Evolutionary conservation across 2,113 vertebrate species (phyloP).

Genomic region (Apodemus speciosus): DNA sequence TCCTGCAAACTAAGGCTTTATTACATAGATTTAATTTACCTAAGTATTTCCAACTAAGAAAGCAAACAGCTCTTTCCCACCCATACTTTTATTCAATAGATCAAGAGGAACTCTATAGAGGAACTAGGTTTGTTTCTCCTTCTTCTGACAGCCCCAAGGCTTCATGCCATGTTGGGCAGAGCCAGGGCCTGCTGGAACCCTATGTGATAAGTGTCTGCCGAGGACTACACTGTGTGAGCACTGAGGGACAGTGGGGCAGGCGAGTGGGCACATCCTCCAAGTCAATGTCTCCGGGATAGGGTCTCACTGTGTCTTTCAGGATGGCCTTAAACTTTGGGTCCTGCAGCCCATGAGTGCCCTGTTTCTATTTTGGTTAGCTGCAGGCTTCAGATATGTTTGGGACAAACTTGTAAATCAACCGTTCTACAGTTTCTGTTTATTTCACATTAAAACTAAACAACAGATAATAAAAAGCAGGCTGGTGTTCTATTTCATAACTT

Average conservation of each 20-base stretch:
- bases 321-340: background rate
- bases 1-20: slow-evolving; percentile 28
- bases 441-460: slow-evolving; percentile 49
- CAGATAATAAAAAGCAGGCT: slow-evolving; percentile 8
- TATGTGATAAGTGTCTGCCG: background rate
- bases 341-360: background rate
- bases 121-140: background rate
- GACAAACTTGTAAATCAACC: background rate
- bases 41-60: slow-evolving; percentile 54
- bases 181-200: background rate
- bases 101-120: background rate
- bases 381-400: background rate
- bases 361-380: background rate
- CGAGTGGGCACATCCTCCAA: background rate
- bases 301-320: background rate
- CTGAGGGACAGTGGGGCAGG: fast-evolving
- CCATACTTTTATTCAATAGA: slow-evolving; percentile 50
- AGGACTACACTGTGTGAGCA: fast-evolving
- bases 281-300: background rate
- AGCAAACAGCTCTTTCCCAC: slow-evolving; percentile 49
- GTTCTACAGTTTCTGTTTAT: background rate
- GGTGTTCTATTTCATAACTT: background rate
- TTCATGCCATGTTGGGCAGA: background rate
- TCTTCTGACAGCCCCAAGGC: background rate
- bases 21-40: slow-evolving; percentile 58